Conservation (phyloP, 2,797 vertebrate genomes). For the Chloroceryle inda region DNA sequence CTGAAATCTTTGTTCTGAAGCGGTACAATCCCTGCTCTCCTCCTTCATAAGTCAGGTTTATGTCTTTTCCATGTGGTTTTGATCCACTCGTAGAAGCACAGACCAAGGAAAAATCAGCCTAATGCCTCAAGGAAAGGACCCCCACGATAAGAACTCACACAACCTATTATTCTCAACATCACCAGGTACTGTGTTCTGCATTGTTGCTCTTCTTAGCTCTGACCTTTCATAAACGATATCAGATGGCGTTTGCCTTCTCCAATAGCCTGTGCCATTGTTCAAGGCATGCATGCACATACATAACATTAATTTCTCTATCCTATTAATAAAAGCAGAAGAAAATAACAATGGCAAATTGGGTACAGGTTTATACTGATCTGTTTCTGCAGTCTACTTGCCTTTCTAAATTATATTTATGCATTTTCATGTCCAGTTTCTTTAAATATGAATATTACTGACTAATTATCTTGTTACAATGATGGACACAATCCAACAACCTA, state of each 20-base stretch:
- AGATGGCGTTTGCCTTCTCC: slow-evolving; percentile 35
- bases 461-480: slow-evolving; percentile 24
- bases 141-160: slow-evolving; percentile 37
- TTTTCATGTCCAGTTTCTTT: slow-evolving; percentile 28
- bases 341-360: background rate
- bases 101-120: background rate
- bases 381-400: background rate
- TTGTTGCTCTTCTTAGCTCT: background rate
- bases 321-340: slow-evolving; percentile 40
- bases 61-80: slow-evolving; percentile 49
- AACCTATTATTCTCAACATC: slow-evolving; percentile 18
- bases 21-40: slow-evolving; percentile 10
- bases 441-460: slow-evolving; percentile 2
- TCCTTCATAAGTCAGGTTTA: slow-evolving; percentile 27
- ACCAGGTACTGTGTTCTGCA: background rate
- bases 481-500: slow-evolving; percentile 20
- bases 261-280: background rate
- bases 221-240: slow-evolving; percentile 43
- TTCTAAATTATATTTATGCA: background rate
- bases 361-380: background rate
- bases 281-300: slow-evolving; percentile 13
- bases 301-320: slow-evolving; percentile 10
- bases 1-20: slow-evolving; percentile 63
- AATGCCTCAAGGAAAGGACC: slow-evolving; percentile 24
- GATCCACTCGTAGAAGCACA: background rate